A percentile compares a stretch with the other conserved stretches of the same genome.
Conservation (phyloP, 1,140 invertebrate species). For the Drosophila subobscura region DNA sequence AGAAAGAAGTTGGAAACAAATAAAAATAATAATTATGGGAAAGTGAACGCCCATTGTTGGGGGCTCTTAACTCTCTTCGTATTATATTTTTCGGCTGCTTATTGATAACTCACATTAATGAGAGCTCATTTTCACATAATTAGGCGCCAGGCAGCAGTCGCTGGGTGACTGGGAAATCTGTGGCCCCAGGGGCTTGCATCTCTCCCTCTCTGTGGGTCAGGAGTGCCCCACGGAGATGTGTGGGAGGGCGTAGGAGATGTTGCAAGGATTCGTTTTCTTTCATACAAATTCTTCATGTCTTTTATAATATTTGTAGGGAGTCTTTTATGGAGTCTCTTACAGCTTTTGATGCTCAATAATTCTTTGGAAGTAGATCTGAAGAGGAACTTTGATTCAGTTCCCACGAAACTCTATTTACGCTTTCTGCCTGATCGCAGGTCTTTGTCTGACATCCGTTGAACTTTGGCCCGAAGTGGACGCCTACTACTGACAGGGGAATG, state of each 20-base stretch:
- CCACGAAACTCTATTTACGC: too few relatives aligned
- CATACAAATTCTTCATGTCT: too few relatives aligned
- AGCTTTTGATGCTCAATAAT: too few relatives aligned
- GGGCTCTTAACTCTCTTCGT: slow-evolving; percentile 12
- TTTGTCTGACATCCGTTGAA: neutral
- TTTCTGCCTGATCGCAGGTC: too few relatives aligned
- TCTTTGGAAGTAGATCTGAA: too few relatives aligned
- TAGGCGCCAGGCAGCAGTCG: slow-evolving; percentile 6
- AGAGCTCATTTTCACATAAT: slow-evolving; percentile 51
- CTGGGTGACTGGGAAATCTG: slow-evolving; percentile 28
- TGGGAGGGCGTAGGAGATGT: too few relatives aligned
- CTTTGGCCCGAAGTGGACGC: slow-evolving; percentile 8
- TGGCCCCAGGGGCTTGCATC: neutral
- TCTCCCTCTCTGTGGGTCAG: slow-evolving; percentile 1
- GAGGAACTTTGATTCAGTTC: too few relatives aligned
- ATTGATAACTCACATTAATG: slow-evolving; percentile 52
- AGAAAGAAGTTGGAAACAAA: slow-evolving; percentile 23
- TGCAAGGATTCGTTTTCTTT: too few relatives aligned
- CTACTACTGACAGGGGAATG: slow-evolving; percentile 14
- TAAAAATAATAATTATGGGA: slow-evolving; percentile 72
- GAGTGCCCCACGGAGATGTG: neutral
- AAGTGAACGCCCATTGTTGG: slow-evolving; percentile 72
- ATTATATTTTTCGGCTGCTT: slow-evolving; percentile 45
- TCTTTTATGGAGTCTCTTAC: too few relatives aligned
- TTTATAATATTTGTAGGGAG: too few relatives aligned